Conservation (phyloP, 2,888 invertebrate species). For the Tenodera sinensis region DNA sequence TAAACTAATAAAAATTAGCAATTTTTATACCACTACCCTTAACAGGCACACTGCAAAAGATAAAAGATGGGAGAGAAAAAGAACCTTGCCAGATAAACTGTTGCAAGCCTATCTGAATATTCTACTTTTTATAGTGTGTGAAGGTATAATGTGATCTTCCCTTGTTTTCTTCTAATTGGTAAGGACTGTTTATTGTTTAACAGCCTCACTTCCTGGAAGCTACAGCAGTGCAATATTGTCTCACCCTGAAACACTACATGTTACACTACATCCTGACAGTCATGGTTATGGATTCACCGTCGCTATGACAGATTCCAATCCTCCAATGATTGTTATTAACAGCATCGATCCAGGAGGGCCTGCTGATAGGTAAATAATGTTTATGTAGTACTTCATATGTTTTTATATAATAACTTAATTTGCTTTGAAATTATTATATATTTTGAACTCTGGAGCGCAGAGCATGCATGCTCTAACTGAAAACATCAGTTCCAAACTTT, state of each 20-base stretch:
- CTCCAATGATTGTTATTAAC: slow-evolving; percentile 44
- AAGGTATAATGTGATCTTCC: too few relatives aligned
- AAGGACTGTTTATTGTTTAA: neutral
- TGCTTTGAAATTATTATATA: neutral
- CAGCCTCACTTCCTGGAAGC: slow-evolving; percentile 5
- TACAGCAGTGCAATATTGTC: slow-evolving; percentile 40
- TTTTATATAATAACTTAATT: neutral
- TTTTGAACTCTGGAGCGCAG: neutral
- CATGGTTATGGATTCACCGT: slow-evolving; percentile 52
- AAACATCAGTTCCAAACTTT: too few relatives aligned
- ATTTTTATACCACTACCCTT: too few relatives aligned
- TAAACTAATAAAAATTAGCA: too few relatives aligned
- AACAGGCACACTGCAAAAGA: too few relatives aligned
- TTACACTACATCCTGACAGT: slow-evolving; percentile 50
- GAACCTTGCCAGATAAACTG: too few relatives aligned
- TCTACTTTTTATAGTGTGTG: too few relatives aligned
- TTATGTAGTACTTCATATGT: neutral
- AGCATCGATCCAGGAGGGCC: slow-evolving; percentile 53
- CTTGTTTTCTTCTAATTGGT: too few relatives aligned
- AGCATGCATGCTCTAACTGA: neutral
- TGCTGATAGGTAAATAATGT: slow-evolving; percentile 52
- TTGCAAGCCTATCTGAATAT: too few relatives aligned
- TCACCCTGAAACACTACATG: slow-evolving; percentile 54
- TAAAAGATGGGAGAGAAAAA: too few relatives aligned
- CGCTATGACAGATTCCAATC: slow-evolving; percentile 36